A percentile compares a stretch with the other conserved stretches of the same genome.
phyloP scores from a whole-genome alignment of 2,797 vertebrate species.

The Poecilia velifera region DNA sequence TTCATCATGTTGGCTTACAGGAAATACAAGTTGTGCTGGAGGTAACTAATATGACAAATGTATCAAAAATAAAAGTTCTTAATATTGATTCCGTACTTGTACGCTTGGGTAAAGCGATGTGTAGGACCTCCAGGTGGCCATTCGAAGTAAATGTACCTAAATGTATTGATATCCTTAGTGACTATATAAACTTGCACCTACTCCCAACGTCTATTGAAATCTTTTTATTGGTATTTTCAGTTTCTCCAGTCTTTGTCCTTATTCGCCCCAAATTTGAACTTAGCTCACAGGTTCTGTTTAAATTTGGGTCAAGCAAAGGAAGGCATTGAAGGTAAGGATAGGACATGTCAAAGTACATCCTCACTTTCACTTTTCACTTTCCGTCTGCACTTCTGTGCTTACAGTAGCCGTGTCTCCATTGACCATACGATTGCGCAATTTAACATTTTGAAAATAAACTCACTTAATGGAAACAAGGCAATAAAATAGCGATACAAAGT shows the following conservation, averaged over 20 bases:
- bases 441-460: no score
- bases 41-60: not conserved
- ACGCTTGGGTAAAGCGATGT: not conserved
- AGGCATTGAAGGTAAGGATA: no score
- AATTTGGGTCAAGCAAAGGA: not conserved
- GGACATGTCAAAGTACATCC: not conserved
- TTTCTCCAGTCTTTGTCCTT: not conserved
- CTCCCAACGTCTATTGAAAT: not conserved
- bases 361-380: not conserved
- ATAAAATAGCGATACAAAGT: no score
- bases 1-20: not conserved
- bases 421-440: no score
- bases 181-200: not conserved
- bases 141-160: not conserved
- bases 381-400: not conserved
- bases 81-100: not conserved
- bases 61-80: not conserved
- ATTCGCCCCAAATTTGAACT: not conserved
- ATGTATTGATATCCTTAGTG: not conserved
- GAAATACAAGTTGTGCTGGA: slow-evolving; percentile 7
- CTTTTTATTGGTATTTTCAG: not conserved
- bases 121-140: not conserved
- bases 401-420: no score
- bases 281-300: not conserved
- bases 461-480: no score